phyloP scores from a whole-genome alignment of 2,113 vertebrate species.

The Urocynchramus pylzowi region DNA sequence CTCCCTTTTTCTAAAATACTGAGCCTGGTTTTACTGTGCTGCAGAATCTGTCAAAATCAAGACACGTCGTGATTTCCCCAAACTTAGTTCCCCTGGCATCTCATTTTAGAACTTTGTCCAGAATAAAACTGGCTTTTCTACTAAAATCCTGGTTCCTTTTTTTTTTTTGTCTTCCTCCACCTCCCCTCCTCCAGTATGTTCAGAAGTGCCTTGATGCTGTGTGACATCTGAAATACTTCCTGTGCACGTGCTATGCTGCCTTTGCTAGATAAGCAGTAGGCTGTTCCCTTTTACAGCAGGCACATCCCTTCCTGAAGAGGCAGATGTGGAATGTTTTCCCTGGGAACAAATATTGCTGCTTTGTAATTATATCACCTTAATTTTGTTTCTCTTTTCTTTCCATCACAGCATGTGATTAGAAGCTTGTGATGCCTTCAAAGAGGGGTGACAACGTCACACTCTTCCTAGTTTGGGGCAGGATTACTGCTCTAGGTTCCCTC shows the following conservation, averaged over 20 bases:
- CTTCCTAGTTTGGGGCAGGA: neutral
- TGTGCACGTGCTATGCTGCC: neutral
- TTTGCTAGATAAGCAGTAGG: neutral
- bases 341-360: neutral
- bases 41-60: fast-evolving
- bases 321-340: neutral
- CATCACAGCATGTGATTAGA: neutral
- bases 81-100: neutral
- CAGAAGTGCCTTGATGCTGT: neutral
- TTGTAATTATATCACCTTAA: neutral
- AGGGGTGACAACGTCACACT: neutral
- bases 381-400: neutral
- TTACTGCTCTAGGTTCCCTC: neutral
- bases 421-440: neutral
- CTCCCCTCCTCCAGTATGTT: fast-evolving
- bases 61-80: neutral
- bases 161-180: fast-evolving
- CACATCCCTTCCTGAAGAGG: neutral
- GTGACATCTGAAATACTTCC: neutral
- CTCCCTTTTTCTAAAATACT: neutral
- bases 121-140: neutral
- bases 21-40: neutral
- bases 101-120: neutral
- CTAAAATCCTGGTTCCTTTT: neutral
- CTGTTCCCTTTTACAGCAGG: neutral